These are phyloP conservation scores for Drosophila putrida DNA, from an alignment of 2,888 invertebrate species.

Conservation along the genomic window DNA sequence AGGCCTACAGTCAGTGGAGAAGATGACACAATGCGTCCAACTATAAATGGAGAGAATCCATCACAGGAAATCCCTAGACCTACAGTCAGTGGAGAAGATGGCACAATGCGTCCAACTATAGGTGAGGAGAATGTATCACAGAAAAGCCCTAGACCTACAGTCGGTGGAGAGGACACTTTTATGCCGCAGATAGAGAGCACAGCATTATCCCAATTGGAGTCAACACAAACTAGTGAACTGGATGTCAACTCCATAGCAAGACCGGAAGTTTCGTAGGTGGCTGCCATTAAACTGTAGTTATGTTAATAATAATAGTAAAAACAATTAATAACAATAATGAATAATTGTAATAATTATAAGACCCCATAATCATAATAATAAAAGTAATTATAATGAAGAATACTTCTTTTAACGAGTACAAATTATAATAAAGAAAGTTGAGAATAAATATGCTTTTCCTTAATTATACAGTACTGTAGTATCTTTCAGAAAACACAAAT, in stretches of 20 bases:
- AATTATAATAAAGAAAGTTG: no score
- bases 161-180: slow-evolving; percentile 48
- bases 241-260: not conserved
- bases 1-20: no score
- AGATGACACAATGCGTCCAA: slow-evolving; percentile 1
- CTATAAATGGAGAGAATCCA: slow-evolving; percentile 12
- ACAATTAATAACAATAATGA: no score
- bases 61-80: no score
- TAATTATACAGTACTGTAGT: no score
- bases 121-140: slow-evolving; percentile 7
- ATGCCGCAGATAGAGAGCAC: slow-evolving; percentile 48
- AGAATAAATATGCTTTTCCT: no score
- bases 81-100: not conserved
- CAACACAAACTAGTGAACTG: not conserved
- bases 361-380: no score
- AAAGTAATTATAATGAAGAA: no score
- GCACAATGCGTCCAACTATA: slow-evolving; percentile 4
- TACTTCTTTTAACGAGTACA: no score
- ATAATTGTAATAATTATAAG: no score
- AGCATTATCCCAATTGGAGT: not conserved
- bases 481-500: no score
- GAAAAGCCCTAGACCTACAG: not conserved
- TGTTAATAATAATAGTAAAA: not conserved
- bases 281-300: not conserved
- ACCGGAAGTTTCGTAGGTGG: not conserved